Evolutionary conservation across 2,113 vertebrate genomes (phyloP), one percentile per base, ranked within the genome.

Genomic region (Psephotus haematonotus): DNA sequence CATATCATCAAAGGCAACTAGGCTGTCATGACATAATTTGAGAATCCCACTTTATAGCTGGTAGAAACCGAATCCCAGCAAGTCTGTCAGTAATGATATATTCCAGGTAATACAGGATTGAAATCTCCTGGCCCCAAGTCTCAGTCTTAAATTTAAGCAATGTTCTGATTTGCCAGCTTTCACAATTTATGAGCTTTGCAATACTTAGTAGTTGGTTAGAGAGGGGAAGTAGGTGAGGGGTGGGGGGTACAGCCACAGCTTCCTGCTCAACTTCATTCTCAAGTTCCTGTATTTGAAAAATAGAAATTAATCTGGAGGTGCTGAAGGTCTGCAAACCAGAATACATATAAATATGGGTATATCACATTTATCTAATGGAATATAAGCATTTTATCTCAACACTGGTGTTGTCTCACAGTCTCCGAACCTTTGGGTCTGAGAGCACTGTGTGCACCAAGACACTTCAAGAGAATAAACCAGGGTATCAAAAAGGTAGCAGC

Each of bases 11-110:
- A 96, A 93, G 79, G 85, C 88, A 72, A 90, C 28, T 7, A 82
- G 90, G 71, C 79, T 90, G 92, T 88, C 92, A 94, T 7, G 68
- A 82, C 71, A 77, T 47, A 23, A 88, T 86, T 43, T 74, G 92
- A 97, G 94, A 88, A 95, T 90, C 90, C 75, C 49, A 33, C 75
- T 92, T 94, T 80, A 93, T 80, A 80, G 93, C 88, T 6, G 31
- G 79, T 47, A 82, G 93, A 96, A 97, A 93, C 46, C 0, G 4
- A 92, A 97, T 65, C 95, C 86, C 78, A 78, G 15, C 4, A 1
- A 71, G 77, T 82, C 83, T 86, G 74, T 84, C 77, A 91, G 83
- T 50, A 43, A 47, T 78, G 55, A 87, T 82, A 84, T 76, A 92
- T 53, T 47, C 86, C 91, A 95, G 81, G 70, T 82, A 57, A 78